A percentile compares a stretch with the other conserved stretches of the same genome.
phyloP scores from a whole-genome alignment of 2,113 vertebrate species.

The Hippolais icterina region DNA sequence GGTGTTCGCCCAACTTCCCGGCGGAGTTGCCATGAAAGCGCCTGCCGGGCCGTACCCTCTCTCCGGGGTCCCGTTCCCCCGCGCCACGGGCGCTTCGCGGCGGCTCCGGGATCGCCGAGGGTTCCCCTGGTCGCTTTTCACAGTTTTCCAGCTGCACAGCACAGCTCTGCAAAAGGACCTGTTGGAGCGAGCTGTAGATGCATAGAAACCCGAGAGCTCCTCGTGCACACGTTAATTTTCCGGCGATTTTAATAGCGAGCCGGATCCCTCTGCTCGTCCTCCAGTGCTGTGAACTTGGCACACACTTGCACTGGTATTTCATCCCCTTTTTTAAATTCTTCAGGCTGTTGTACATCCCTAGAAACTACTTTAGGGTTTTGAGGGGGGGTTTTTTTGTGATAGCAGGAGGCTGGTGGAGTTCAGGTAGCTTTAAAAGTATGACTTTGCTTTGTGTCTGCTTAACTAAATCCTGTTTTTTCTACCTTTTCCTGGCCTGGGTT shows the following conservation, averaged over 20 bases:
- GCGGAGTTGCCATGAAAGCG: not conserved
- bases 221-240: not conserved
- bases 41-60: not conserved
- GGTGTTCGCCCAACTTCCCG: rapidly evolving
- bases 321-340: not conserved
- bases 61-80: too few species aligned
- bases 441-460: not conserved
- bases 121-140: not conserved
- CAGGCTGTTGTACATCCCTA: too few species aligned
- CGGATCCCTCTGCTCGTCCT: not conserved
- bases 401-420: not conserved
- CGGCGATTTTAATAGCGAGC: not conserved
- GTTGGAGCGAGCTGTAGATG: not conserved
- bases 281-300: not conserved
- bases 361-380: not conserved
- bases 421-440: not conserved
- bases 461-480: not conserved
- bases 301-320: rapidly evolving
- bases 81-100: too few species aligned
- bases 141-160: rapidly evolving
- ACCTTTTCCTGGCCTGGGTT: not conserved
- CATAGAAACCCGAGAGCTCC: not conserved
- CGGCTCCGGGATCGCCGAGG: not conserved
- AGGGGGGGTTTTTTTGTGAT: not conserved
- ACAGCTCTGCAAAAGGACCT: not conserved